phyloP scores from a whole-genome alignment of 2,888 invertebrate genomes.

The Eristalinus aeneus region DNA sequence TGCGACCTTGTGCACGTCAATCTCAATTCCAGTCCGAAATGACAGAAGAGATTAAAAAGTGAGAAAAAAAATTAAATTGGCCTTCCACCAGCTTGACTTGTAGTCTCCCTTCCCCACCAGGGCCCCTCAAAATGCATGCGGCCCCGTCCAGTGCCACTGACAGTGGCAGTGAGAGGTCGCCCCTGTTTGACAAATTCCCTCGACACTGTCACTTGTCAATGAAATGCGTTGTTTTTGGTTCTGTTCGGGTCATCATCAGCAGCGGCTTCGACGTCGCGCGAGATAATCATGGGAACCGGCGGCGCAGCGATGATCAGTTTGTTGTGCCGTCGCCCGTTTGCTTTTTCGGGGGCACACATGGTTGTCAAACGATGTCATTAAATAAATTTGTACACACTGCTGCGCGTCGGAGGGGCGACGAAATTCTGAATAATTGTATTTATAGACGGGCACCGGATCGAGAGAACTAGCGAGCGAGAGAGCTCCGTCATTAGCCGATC shows the following conservation, averaged over 20 bases:
- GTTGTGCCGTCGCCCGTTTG: slow-evolving; percentile 2
- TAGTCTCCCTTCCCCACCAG: not conserved
- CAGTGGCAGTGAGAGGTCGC: not conserved
- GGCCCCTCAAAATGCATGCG: not conserved
- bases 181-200: not conserved
- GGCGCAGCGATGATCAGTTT: slow-evolving; percentile 39
- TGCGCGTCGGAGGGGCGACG: not conserved
- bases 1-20: slow-evolving; percentile 20
- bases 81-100: slow-evolving; percentile 13
- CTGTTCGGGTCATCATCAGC: not conserved
- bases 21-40: slow-evolving; percentile 4
- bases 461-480: not conserved
- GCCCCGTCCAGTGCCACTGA: not conserved
- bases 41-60: not conserved
- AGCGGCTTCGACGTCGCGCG: too few relatives aligned
- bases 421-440: slow-evolving; percentile 34
- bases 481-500: not conserved
- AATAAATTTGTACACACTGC: slow-evolving; percentile 55
- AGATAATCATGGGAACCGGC: slow-evolving; percentile 46
- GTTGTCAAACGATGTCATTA: slow-evolving; percentile 62
- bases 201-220: not conserved
- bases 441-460: slow-evolving; percentile 36
- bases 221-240: not conserved
- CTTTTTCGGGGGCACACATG: slow-evolving; percentile 50
- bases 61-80: slow-evolving; percentile 9